Conservation (phyloP, 1,140 invertebrate species). For the Mactra quadrangularis region DNA sequence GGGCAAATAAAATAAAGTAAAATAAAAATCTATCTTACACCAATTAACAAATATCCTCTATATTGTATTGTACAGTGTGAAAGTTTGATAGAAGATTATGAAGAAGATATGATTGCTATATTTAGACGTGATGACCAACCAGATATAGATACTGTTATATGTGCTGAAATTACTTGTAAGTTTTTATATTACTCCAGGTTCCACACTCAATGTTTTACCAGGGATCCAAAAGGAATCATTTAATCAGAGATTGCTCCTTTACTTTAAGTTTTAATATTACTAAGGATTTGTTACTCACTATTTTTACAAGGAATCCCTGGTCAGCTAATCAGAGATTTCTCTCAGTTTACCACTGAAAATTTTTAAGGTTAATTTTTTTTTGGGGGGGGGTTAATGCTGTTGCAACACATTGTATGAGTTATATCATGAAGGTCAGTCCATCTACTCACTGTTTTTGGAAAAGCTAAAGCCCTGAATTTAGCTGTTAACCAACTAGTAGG, state of each 20-base stretch:
- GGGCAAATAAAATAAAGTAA: too few species aligned
- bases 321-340: too few species aligned
- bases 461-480: too few species aligned
- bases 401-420: too few species aligned
- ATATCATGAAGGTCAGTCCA: too few species aligned
- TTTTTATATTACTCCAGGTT: background rate
- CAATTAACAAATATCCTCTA: too few species aligned
- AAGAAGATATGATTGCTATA: conserved; percentile 72
- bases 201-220: background rate
- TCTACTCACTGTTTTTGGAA: too few species aligned
- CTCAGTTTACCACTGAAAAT: too few species aligned
- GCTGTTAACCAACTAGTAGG: too few species aligned
- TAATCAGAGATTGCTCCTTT: background rate
- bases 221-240: background rate
- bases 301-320: background rate
- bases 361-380: too few species aligned
- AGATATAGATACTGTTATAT: conserved; percentile 55
- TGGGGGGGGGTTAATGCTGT: too few species aligned
- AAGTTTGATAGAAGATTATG: conserved; percentile 71
- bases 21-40: too few species aligned
- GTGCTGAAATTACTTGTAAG: conserved; percentile 59
- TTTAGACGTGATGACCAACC: conserved; percentile 61
- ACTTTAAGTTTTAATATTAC: background rate
- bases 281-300: background rate
- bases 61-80: conserved; percentile 68